Conservation (phyloP, 1,140 invertebrate species). For the Cephus cinctus region DNA sequence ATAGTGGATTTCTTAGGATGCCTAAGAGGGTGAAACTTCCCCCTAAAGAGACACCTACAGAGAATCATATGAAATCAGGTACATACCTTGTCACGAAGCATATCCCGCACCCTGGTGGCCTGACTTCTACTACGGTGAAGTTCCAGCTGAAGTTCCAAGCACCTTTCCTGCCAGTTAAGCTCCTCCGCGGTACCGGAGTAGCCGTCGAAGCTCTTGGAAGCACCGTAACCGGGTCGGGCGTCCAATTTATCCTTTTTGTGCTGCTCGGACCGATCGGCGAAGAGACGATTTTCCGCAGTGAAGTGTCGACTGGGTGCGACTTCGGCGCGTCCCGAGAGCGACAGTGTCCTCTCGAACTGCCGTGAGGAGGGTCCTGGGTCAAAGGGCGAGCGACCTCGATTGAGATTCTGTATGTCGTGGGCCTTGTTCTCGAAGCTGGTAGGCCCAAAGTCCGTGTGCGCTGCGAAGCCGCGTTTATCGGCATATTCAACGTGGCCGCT, state of each 20-base stretch:
- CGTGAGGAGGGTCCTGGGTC: conserved; percentile 30
- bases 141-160: conserved; percentile 78
- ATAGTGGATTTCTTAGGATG: too few species aligned
- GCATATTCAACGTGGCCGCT: conserved; percentile 51
- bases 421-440: conserved; percentile 25
- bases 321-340: conserved; percentile 24
- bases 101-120: conserved; percentile 78
- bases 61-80: too few species aligned
- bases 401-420: conserved; percentile 17
- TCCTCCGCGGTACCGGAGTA: conserved; percentile 50
- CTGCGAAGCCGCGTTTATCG: conserved; percentile 31
- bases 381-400: conserved; percentile 28
- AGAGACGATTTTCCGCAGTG: conserved; percentile 27
- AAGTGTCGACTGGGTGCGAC: conserved; percentile 9
- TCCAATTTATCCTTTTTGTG: conserved; percentile 40
- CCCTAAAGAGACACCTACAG: background rate
- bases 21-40: too few species aligned
- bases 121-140: conserved; percentile 79
- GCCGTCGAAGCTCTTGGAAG: conserved; percentile 50
- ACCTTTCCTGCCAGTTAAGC: conserved; percentile 81
- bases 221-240: conserved; percentile 29
- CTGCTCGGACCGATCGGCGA: conserved; percentile 46
- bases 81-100: conserved; percentile 83
- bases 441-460: conserved; percentile 30
- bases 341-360: conserved; percentile 37